A percentile compares a stretch with the other conserved stretches of the same genome.
phyloP scores from a whole-genome alignment of 2,113 vertebrate genomes.

The Acinonyx jubatus region DNA sequence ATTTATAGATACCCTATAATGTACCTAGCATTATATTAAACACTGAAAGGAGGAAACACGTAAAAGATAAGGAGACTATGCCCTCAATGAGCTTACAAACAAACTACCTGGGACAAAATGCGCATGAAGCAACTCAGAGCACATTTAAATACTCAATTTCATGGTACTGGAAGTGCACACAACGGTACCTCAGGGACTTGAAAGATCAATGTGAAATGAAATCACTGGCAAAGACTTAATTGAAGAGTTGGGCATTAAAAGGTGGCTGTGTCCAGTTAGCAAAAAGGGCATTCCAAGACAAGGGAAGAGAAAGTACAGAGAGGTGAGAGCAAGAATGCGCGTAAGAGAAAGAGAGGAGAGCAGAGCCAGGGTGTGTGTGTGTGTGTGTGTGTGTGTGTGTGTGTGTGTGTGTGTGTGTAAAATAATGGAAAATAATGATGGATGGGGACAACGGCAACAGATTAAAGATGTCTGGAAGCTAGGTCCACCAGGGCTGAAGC shows the following conservation, averaged over 20 bases:
- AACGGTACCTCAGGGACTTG: neutral
- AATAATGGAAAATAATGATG: neutral
- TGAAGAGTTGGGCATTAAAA: neutral
- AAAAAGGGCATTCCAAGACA: neutral
- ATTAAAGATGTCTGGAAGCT: neutral
- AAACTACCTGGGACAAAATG: constrained; percentile 18
- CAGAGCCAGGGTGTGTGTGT: too few relatives aligned
- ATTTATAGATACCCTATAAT: neutral
- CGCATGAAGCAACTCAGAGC: neutral
- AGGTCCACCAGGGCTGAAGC: neutral
- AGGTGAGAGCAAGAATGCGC: neutral
- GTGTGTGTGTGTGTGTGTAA: accelerated
- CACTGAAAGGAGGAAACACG: neutral
- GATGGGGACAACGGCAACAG: neutral
- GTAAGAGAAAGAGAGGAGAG: neutral
- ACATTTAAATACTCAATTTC: neutral
- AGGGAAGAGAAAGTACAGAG: neutral
- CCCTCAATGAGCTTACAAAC: neutral
- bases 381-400: too few relatives aligned
- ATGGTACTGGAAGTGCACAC: neutral
- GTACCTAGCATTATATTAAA: neutral
- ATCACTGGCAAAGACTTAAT: neutral
- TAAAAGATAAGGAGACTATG: neutral
- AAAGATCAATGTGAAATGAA: constrained; percentile 9
- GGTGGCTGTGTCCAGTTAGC: neutral